These are phyloP conservation scores for Emmelina monodactyla DNA, from an alignment of 2,888 invertebrate genomes.

Conservation along the genomic window DNA sequence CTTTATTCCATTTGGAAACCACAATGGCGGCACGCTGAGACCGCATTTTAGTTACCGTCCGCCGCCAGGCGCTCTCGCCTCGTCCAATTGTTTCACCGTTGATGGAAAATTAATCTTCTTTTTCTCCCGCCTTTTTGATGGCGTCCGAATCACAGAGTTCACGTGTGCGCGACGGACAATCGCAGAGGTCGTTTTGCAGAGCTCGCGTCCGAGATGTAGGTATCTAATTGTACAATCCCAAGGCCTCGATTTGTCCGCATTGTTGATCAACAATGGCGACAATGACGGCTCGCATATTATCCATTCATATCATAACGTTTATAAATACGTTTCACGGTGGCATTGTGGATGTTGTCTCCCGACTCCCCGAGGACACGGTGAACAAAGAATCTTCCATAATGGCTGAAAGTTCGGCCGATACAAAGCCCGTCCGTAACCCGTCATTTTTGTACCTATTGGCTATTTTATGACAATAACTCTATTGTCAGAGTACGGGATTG, in stretches of 20 bases:
- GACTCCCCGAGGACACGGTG: constrained; percentile 53
- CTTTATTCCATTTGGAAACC: constrained; percentile 30
- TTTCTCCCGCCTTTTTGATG: background rate
- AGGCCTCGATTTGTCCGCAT: constrained; percentile 31
- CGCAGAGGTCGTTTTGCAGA: background rate
- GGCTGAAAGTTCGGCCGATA: constrained; percentile 43
- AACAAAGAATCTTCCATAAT: constrained; percentile 56
- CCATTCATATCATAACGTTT: constrained; percentile 63
- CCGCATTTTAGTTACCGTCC: constrained; percentile 51
- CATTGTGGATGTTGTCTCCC: constrained; percentile 48
- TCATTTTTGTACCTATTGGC: constrained; percentile 64
- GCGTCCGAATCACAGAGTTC: background rate
- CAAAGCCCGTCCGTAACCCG: constrained; percentile 55
- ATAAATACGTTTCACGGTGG: constrained; percentile 56
- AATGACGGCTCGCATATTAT: constrained; percentile 48
- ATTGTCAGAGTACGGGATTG: constrained; percentile 45
- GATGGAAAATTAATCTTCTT: background rate
- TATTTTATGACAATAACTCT: constrained; percentile 59
- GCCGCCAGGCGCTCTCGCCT: constrained; percentile 18
- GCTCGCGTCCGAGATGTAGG: background rate
- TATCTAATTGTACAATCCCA: constrained; percentile 47
- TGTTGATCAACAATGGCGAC: constrained; percentile 32
- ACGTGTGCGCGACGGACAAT: background rate
- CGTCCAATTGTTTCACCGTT: background rate
- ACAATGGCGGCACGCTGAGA: constrained; percentile 55